Evolutionary conservation across 2,113 vertebrate species (phyloP).

Genomic region (Dasypus novemcinctus): DNA sequence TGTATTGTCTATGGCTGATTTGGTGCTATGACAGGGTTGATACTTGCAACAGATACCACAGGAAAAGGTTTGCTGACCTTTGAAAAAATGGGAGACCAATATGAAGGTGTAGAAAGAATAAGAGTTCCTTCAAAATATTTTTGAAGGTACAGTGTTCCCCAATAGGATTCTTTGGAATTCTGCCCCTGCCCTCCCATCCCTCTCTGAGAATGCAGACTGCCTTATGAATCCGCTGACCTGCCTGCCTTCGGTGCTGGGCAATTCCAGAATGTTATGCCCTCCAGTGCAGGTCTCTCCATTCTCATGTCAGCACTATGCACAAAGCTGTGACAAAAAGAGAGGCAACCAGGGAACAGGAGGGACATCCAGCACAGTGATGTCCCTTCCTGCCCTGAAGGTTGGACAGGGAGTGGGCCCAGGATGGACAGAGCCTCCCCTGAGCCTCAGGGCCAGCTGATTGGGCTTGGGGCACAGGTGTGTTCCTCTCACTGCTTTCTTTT

Average conservation of each 20-base stretch:
- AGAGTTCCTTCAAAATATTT: neutral
- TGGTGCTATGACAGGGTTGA: neutral
- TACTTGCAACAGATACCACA: neutral
- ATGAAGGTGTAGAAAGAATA: neutral
- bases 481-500: neutral
- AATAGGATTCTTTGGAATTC: neutral
- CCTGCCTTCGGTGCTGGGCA: neutral
- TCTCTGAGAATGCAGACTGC: rapidly evolving
- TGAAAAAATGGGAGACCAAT: rapidly evolving
- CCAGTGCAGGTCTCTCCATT: neutral
- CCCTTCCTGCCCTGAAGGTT: neutral
- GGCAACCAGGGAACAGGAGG: rapidly evolving
- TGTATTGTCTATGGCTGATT: neutral
- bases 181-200: rapidly evolving
- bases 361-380: rapidly evolving
- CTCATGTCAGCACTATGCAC: rapidly evolving
- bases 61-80: neutral
- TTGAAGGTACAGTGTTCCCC: neutral
- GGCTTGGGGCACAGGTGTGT: neutral
- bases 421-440: rapidly evolving
- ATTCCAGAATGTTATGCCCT: neutral
- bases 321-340: neutral
- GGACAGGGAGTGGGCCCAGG: neutral
- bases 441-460: rapidly evolving
- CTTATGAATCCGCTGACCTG: rapidly evolving